These are phyloP conservation scores for Zootoca vivipara DNA, from an alignment of 2,113 vertebrate species.

Conservation along the genomic window DNA sequence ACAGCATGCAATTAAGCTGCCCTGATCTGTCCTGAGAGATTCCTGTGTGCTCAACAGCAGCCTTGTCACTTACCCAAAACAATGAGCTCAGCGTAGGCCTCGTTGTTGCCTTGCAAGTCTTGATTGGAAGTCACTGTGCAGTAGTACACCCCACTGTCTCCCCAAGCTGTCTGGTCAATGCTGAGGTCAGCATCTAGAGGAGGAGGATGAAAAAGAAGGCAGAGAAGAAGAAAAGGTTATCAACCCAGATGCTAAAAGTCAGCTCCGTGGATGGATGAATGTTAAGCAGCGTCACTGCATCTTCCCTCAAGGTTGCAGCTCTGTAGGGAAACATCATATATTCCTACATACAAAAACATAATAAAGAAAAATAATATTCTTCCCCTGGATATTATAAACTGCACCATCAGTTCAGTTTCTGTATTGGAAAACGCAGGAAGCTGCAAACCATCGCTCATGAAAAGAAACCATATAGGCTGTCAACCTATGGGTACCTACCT, in stretches of 20 bases:
- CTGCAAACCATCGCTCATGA: not conserved
- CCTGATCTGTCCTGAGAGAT: not conserved
- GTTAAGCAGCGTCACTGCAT: no score
- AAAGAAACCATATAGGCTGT: not conserved
- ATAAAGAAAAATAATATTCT: not conserved
- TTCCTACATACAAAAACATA: not conserved
- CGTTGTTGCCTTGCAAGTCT: constrained; percentile 85
- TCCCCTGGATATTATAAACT: not conserved
- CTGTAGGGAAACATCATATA: not conserved
- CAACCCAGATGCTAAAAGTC: not conserved
- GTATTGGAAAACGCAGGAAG: not conserved
- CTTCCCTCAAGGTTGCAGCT: not conserved
- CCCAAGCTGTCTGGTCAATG: constrained; percentile 87
- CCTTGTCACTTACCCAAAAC: constrained; percentile 82
- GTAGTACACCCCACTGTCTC: constrained; percentile 88
- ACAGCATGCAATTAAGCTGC: not conserved
- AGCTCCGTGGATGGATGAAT: not conserved
- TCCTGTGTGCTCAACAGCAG: not conserved
- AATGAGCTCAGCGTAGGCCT: constrained; percentile 86
- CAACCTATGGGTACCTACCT: not conserved
- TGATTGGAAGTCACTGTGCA: constrained; percentile 80
- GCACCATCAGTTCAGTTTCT: not conserved
- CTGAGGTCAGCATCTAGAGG: constrained; percentile 84
- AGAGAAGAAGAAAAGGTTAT: not conserved
- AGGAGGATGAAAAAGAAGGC: not conserved